Conservation (phyloP, 2,113 vertebrate species). For the Tragulus kanchil region DNA sequence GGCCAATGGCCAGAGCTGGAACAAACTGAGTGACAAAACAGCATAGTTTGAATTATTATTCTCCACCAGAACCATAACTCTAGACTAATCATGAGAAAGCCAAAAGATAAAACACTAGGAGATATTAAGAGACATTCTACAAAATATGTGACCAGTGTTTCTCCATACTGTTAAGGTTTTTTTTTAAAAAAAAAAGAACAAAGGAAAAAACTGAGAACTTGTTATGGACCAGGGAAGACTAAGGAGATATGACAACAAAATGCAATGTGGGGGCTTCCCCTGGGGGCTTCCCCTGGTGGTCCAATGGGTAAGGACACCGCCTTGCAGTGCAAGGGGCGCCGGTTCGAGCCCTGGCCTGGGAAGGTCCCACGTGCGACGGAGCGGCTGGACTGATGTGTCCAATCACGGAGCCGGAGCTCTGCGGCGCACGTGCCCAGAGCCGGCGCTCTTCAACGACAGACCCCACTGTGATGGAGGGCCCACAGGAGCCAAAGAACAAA, state of each 20-base stretch:
- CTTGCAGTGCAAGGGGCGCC: no score
- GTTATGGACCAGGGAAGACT: not conserved
- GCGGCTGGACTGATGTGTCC: no score
- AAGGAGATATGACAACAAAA: not conserved
- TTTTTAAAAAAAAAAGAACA: not conserved
- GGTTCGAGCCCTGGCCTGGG: no score
- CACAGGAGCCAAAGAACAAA: no score
- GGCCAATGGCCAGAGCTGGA: not conserved
- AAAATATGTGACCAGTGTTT: not conserved
- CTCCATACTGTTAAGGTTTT: not conserved
- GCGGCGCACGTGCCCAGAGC: no score
- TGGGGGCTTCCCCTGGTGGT: no score
- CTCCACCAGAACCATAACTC: not conserved
- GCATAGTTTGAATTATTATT: not conserved
- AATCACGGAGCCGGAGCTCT: no score
- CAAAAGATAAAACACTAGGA: not conserved
- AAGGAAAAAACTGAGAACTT: not conserved
- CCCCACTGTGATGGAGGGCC: no score
- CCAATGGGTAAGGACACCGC: no score
- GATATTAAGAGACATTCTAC: not conserved
- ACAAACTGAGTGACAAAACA: not conserved
- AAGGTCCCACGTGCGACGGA: no score
- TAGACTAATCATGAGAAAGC: not conserved
- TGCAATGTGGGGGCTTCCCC: not conserved
- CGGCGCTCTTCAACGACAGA: no score